Evolutionary conservation across 2,797 vertebrate species (phyloP).

Genomic region (Arctocebus calabarensis): DNA sequence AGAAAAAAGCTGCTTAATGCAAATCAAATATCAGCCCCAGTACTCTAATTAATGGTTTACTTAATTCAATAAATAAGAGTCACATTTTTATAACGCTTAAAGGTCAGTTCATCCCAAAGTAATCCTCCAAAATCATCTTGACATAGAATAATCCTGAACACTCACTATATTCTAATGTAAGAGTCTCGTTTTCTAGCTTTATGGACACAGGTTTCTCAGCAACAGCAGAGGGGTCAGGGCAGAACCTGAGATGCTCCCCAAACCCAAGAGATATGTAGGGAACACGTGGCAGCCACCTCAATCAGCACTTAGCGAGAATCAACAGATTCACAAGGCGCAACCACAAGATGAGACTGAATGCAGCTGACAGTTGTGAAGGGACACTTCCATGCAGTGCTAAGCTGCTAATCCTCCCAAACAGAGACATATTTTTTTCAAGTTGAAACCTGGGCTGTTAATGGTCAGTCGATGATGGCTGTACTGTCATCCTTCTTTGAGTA

Average conservation of each 20-base stretch:
- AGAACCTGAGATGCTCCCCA: not conserved
- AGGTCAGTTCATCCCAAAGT: conserved; percentile 4
- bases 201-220: not conserved
- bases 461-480: not conserved
- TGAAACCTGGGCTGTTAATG: not conserved
- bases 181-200: not conserved
- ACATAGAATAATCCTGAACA: not conserved
- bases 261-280: not conserved
- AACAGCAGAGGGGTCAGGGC: not conserved
- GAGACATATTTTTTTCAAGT: not conserved
- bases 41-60: not conserved
- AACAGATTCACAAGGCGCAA: not conserved
- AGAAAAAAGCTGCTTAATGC: not conserved
- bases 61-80: conserved; percentile 17
- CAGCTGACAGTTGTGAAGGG: not conserved
- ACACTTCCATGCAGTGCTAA: not conserved
- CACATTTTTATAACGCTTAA: conserved; percentile 23
- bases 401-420: not conserved
- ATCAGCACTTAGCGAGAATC: not conserved
- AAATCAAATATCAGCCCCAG: conserved; percentile 24
- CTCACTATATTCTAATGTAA: not conserved
- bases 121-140: not conserved
- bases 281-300: not conserved
- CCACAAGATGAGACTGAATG: not conserved
- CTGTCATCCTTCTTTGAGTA: not conserved